Evolutionary conservation across 2,113 vertebrate species (phyloP).

Genomic region (Alligator mississippiensis): DNA sequence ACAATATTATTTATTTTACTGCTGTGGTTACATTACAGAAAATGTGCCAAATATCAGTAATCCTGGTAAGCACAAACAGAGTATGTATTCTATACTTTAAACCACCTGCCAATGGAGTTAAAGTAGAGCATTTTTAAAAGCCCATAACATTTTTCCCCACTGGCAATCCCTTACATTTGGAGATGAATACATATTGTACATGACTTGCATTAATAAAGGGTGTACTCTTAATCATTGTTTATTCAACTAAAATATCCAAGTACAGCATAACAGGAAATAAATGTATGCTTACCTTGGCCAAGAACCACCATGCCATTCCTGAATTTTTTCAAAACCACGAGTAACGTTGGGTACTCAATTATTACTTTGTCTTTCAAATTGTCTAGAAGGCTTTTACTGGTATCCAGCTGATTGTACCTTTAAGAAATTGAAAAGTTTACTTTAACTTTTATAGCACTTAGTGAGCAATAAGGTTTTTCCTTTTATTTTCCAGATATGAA

Average conservation of each 20-base stretch:
- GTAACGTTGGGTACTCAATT: constrained; percentile 91
- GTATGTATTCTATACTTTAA: neutral
- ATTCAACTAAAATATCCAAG: constrained; percentile 32
- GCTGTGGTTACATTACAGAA: neutral
- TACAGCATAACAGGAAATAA: constrained; percentile 38
- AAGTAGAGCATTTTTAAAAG: neutral
- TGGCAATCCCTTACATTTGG: neutral
- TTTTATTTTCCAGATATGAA: neutral
- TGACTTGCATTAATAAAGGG: neutral
- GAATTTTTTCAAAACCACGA: constrained; percentile 83
- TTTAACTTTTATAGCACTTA: neutral
- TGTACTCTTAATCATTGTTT: constrained; percentile 30
- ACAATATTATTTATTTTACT: neutral
- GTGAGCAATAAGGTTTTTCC: neutral
- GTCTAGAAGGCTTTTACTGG: constrained; percentile 84
- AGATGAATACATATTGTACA: neutral
- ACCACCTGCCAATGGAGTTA: neutral
- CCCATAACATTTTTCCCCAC: neutral
- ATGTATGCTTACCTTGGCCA: constrained; percentile 80
- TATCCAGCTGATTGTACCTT: constrained; percentile 90
- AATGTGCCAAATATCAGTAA: neutral
- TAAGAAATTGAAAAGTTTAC: constrained; percentile 52
- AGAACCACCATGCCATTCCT: constrained; percentile 81
- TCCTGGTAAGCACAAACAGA: neutral
- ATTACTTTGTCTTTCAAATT: constrained; percentile 91